Conservation (phyloP, 2,888 invertebrate species). For the Agrotis exclamationis region DNA sequence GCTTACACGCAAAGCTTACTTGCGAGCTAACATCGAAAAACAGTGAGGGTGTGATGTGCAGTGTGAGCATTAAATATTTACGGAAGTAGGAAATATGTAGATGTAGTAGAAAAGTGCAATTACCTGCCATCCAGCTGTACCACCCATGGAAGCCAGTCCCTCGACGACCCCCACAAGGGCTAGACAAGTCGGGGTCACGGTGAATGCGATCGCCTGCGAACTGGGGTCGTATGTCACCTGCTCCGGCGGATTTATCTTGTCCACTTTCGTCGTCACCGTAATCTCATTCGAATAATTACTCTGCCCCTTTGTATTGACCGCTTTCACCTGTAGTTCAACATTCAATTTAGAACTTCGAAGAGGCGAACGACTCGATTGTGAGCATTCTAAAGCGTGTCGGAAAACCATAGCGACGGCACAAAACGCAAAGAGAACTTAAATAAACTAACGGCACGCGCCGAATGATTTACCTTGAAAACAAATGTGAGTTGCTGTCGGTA, state of each 20-base stretch:
- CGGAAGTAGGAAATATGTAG: neutral
- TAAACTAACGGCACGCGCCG: slow-evolving; percentile 70
- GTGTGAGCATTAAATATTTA: slow-evolving; percentile 20
- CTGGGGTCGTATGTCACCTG: slow-evolving; percentile 96
- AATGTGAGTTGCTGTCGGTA: slow-evolving; percentile 90
- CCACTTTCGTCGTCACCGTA: slow-evolving; percentile 95
- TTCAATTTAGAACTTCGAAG: slow-evolving; percentile 44
- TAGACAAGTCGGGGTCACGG: slow-evolving; percentile 95
- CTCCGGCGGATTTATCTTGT: slow-evolving; percentile 95
- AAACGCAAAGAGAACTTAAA: slow-evolving; percentile 69
- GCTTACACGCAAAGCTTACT: slow-evolving; percentile 40
- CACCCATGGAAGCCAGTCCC: slow-evolving; percentile 88
- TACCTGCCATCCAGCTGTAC: slow-evolving; percentile 84
- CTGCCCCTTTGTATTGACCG: slow-evolving; percentile 96
- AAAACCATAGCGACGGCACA: slow-evolving; percentile 74
- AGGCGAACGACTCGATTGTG: slow-evolving; percentile 48
- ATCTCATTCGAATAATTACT: slow-evolving; percentile 97
- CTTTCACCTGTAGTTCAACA: slow-evolving; percentile 92
- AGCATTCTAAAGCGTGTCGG: slow-evolving; percentile 73
- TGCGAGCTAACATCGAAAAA: slow-evolving; percentile 35
- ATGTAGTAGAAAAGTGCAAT: slow-evolving; percentile 25
- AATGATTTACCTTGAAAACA: slow-evolving; percentile 88
- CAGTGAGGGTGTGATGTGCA: slow-evolving; percentile 38
- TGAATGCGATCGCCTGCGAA: slow-evolving; percentile 94
- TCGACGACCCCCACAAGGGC: slow-evolving; percentile 95